Evolutionary conservation across 92 coral and sea anemone genomes (phyloP), one percentile per base, ranked within the genome.

Genomic region (Anthopleura xanthogrammica): DNA sequence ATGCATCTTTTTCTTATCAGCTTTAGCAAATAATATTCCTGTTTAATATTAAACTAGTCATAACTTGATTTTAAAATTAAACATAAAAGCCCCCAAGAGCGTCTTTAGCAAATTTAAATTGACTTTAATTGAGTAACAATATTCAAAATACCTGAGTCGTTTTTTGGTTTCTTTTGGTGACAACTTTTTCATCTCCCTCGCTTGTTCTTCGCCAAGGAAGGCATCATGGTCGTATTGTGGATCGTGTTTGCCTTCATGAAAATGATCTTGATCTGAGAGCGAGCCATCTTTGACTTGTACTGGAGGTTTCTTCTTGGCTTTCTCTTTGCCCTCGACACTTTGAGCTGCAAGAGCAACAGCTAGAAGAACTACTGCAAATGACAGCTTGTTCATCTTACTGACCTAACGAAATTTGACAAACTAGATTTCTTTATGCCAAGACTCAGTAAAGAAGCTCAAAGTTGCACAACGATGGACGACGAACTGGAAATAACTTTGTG

Each of bases 171-270:
- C 87, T 11, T 73, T 83, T 0, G 86, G 85, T 0, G 90, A 83
- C 20, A 93, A 76, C 2, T 86, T 70, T 7, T 83, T 78, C 84
- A 86, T 92, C 42, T 60, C 77, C 2, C 54, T 75, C 0, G 98
- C 95, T n/a, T 82, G 78, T 9, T 91, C 87, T 83, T 89, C 86
- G 23, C 98, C 98, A 1, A 93, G 89, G 65, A 93, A 93, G 29
- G 98, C 98, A 13, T 92, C 93, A 22, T 91, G 95, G 72, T 93
- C 95, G 80, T 83, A 91, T 48, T 89, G 80, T 0, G 75, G 4
- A n/a, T 85, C 85, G 19, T 91, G 98, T 8, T 39, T 52, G 41
- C 86, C 92, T 14, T 81, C 82, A 57, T 85, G 90, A 42, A 72
- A 87, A 68, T 93, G 95, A 13, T 91, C 79, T 16, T 40, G 36